Base-by-base conservation (phyloP, 2,797 vertebrate genomes). In the Melanotaenia boesemani region DNA sequence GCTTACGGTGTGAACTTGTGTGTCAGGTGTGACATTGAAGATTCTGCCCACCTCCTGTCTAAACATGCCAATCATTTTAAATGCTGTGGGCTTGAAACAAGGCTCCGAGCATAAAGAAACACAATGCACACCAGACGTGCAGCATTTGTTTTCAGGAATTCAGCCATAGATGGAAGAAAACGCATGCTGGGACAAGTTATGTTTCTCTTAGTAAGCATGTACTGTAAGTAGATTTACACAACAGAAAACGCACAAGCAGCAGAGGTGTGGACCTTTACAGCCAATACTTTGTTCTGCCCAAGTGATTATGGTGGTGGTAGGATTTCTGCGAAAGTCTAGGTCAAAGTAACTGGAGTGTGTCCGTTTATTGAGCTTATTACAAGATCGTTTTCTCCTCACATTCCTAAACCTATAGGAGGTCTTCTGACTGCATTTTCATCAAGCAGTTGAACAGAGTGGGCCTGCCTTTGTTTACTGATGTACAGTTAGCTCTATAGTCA, bases 21-120 rank as follows among this genome's bases (percentile, higher is more conserved):
- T 62, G 67, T 73, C 64, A 28, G 22, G 55, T 77, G 66, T 72
- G 34, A 28, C 48, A 16, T 44, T 37, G 28, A 10, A 39, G 46
- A 69, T 77, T 58, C 15, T 58, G 16, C 30, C 6, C 37, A 30
- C 7, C 46, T 72, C 76, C 36, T 86, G 88, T 89, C 83, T 63
- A 77, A 91, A 90, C 88, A 88, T 54, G 81, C 18, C 85, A 82
- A 37, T 87, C 77, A 81, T 18, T 70, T 72, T 85, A 58, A 80
- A 59, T 20, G 46, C 26, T 26, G 1, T 0, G 0, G 57, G 10
- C 18, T 22, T 66, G 28, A 63, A 82, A 63, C 36, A 18, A 68
- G 41, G 64, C 68, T 74, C 72, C 55, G 12, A 67, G 28, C 34
- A 58, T 77, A 69, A 83, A 67, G 41, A 85, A 74, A 62, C 75